These are phyloP conservation scores for Lasius platythorax DNA, from an alignment of 2,888 invertebrate species.

Conservation along the genomic window DNA sequence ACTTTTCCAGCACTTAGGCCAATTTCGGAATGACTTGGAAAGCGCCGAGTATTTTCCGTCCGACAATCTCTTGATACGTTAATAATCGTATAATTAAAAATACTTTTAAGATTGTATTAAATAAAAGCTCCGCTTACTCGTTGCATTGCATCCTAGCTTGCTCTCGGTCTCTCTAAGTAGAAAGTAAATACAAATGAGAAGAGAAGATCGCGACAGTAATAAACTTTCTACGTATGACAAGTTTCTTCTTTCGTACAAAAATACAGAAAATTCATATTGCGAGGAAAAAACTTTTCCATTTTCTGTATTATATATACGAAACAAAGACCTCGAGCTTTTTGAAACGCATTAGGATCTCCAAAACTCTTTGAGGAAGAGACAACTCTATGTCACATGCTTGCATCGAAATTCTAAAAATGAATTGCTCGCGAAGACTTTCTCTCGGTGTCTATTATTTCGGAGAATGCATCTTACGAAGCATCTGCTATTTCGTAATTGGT, in stretches of 20 bases:
- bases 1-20: constrained; percentile 12
- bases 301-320: constrained; percentile 1
- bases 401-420: constrained; percentile 10
- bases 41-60: background rate
- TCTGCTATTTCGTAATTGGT: constrained; percentile 30
- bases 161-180: background rate
- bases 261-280: background rate
- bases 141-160: background rate
- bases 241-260: background rate
- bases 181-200: background rate
- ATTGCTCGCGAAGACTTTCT: background rate
- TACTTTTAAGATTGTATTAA: background rate
- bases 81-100: constrained; percentile 13
- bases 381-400: background rate
- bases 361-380: background rate
- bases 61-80: background rate
- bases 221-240: constrained; percentile 9
- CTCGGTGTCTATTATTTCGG: background rate
- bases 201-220: background rate
- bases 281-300: constrained; percentile 45
- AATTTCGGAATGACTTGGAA: background rate
- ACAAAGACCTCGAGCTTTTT: constrained; percentile 12
- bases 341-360: background rate
- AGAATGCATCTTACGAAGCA: background rate
- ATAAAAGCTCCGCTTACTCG: background rate